Base-by-base conservation (phyloP, 2,797 vertebrate genomes). In the Aplochiton taeniatus region DNA sequence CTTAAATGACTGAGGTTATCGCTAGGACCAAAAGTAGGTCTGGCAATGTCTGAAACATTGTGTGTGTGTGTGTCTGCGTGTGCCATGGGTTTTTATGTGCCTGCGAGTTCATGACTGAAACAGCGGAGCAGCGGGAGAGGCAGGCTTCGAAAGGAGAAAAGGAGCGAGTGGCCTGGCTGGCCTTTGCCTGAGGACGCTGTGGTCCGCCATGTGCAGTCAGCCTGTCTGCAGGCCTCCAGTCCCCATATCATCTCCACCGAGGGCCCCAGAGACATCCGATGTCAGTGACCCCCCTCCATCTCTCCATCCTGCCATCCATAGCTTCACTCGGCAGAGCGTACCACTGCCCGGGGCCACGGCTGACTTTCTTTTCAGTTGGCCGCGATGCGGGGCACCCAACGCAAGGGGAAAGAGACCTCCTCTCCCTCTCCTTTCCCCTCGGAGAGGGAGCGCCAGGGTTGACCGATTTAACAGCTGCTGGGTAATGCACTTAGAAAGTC, bases 291-390 rank as follows among this genome's bases (percentile, higher is more conserved):
- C 66, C 84, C 81, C 80, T 45, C 64, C 58, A 17, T 13, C 49
- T 69, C 69, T 61, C 57, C 16, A 19, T 63, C 56, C 49, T 74
- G 69, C 76, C 66, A 76, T 74, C 58, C 48, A 83, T 70, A 66
- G 65, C 76, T 81, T 70, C 17, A 48, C 77, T 78, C 70, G 63
- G 19, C 56, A 66, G 47, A 78, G 71, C 70, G 73, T 73, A 72
- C 70, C 63, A 50, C 60, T 0, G 90, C 76, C 76, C 20, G 65
- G 57, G 88, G 92, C 90, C 83, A 90, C 44, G 72, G 81, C 86
- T 92, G 92, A 93, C 92, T 93, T 93, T 93, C 90, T 87, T 83
- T 79, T 80, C 82, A 89, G 88, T 89, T 88, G 87, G 80, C 86
- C 66, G 68, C 83, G 82, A 87, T 90, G 66, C 85, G 85, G 70